These are phyloP conservation scores for Luidia sarsii DNA, from an alignment of 53 echinoderm and acorn worm species.

Conservation along the genomic window DNA sequence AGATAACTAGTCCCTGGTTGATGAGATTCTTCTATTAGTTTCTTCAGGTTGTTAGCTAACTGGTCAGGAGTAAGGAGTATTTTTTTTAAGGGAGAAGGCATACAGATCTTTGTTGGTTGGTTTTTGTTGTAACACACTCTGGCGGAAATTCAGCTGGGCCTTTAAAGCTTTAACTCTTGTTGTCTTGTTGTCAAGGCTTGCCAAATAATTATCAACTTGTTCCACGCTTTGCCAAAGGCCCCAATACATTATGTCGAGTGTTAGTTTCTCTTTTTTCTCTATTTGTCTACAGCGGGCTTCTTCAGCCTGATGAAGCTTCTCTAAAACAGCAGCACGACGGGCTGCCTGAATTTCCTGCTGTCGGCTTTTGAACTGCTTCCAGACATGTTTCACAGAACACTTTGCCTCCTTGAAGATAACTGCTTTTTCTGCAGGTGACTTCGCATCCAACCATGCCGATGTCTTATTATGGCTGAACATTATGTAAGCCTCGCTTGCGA, in stretches of 20 bases:
- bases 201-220: conserved; percentile 25
- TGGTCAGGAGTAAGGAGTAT: conserved; percentile 19
- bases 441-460: conserved; percentile 31
- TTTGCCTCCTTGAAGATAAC: conserved; percentile 4
- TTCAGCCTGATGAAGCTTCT: background rate
- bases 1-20: background rate
- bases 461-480: conserved; percentile 57
- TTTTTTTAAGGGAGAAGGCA: background rate
- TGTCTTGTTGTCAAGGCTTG: background rate
- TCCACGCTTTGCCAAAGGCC: conserved; percentile 47
- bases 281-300: conserved; percentile 1
- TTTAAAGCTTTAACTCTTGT: conserved; percentile 1
- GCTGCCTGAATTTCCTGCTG: conserved; percentile 28
- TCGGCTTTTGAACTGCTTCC: conserved; percentile 1
- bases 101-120: conserved; percentile 22
- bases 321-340: background rate
- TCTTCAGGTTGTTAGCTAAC: conserved; percentile 24
- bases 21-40: conserved; percentile 29
- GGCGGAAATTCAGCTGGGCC: conserved; percentile 27
- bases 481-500: conserved; percentile 52
- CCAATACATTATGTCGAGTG: conserved; percentile 45
- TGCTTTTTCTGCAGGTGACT: conserved; percentile 34
- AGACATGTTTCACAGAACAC: background rate
- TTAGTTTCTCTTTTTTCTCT: conserved; percentile 24
- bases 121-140: conserved; percentile 16